phyloP scores from a whole-genome alignment of 2,888 invertebrate species.

The Cantharis rufa region DNA sequence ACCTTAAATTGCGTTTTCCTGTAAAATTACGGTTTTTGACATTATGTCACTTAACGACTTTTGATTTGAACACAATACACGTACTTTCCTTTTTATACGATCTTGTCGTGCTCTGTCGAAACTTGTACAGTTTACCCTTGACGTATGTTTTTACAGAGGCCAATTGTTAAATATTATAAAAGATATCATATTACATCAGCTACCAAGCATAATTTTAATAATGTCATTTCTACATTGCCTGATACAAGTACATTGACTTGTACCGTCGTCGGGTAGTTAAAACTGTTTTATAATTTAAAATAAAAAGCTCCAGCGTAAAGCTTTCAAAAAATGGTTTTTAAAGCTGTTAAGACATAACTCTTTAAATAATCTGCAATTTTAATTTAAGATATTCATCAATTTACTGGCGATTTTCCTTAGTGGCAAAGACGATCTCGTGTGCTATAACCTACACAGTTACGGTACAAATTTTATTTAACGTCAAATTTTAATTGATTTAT shows the following conservation, averaged over 20 bases:
- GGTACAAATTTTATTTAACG: neutral
- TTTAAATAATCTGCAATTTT: neutral
- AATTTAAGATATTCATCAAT: neutral
- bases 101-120: neutral
- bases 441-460: no score
- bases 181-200: no score
- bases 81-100: neutral
- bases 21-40: neutral
- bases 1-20: neutral
- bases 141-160: neutral
- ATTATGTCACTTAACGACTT: neutral
- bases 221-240: no score
- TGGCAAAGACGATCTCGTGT: no score
- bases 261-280: neutral
- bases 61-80: neutral
- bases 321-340: no score
- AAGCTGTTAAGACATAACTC: neutral
- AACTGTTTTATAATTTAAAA: no score
- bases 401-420: neutral
- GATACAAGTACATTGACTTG: neutral
- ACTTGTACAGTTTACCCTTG: neutral
- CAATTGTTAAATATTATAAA: neutral
- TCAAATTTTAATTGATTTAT: neutral
- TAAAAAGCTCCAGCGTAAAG: no score
- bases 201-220: no score